Percentiles rank a stretch among this genome's conserved stretches.
phyloP scores from a whole-genome alignment of 2,888 invertebrate genomes.

The Ennomos quercinarius region DNA sequence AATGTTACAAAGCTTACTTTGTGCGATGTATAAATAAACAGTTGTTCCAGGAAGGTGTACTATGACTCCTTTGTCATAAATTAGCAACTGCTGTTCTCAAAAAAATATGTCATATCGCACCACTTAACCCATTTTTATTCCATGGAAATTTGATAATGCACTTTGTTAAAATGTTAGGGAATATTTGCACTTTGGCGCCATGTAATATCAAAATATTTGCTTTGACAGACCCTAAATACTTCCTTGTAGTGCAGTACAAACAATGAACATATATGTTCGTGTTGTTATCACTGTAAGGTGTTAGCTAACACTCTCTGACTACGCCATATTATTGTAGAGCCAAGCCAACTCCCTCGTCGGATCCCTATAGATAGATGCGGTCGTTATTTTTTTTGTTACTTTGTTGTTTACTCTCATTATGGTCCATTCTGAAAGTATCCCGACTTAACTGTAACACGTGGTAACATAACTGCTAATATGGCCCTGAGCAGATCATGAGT shows the following conservation, averaged over 20 bases:
- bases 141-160: constrained; percentile 40
- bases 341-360: too few species aligned
- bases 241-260: constrained; percentile 20
- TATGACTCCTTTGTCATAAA: constrained; percentile 60
- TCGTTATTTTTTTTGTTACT: too few species aligned
- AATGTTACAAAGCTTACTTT: constrained; percentile 57
- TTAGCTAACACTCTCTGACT: constrained; percentile 8
- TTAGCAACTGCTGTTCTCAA: constrained; percentile 44
- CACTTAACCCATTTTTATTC: constrained; percentile 47
- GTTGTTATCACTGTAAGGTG: constrained; percentile 12
- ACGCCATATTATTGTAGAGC: too few species aligned
- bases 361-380: too few species aligned
- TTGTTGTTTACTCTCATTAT: not conserved
- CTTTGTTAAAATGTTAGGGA: constrained; percentile 7
- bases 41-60: constrained; percentile 64
- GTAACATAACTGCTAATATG: constrained; percentile 48
- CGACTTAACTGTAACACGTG: constrained; percentile 29
- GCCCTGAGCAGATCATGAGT: constrained; percentile 65
- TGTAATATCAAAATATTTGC: constrained; percentile 18
- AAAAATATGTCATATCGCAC: constrained; percentile 45
- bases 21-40: constrained; percentile 56
- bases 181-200: constrained; percentile 32
- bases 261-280: constrained; percentile 11
- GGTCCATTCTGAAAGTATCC: constrained; percentile 29
- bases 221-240: constrained; percentile 12